A percentile compares a stretch with the other conserved stretches of the same genome.
These are phyloP conservation scores for Thamnaconus septentrionalis DNA, from an alignment of 2,113 vertebrate genomes.

Conservation along the genomic window DNA sequence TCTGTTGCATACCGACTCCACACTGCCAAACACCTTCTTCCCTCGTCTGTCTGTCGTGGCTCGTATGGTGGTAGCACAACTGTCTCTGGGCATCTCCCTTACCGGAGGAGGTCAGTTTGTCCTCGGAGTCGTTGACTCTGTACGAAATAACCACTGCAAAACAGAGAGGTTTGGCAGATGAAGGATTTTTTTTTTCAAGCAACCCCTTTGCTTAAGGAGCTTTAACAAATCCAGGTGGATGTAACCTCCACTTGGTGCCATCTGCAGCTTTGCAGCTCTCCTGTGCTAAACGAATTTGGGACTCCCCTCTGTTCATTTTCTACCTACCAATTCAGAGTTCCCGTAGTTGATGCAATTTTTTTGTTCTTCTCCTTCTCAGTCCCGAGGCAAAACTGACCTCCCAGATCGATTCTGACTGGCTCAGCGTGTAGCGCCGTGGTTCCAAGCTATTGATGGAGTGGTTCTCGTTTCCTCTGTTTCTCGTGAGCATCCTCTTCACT, in stretches of 20 bases:
- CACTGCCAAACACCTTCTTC: constrained; percentile 67
- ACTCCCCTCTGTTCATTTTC: no score
- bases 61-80: constrained; percentile 64
- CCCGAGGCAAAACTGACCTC: constrained; percentile 38
- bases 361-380: no score
- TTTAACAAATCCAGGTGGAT: constrained; percentile 25
- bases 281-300: no score
- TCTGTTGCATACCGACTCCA: constrained; percentile 61
- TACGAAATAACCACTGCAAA: neutral
- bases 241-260: constrained; percentile 13
- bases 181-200: constrained; percentile 10
- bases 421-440: constrained; percentile 74
- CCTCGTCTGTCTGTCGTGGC: constrained; percentile 60
- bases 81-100: constrained; percentile 57
- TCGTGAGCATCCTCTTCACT: constrained; percentile 64
- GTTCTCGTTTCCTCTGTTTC: constrained; percentile 72
- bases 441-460: constrained; percentile 73
- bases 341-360: no score
- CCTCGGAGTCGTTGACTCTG: constrained; percentile 27
- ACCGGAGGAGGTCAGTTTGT: constrained; percentile 52
- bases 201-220: constrained; percentile 35
- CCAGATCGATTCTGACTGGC: constrained; percentile 65
- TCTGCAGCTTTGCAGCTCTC: no score
- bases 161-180: neutral
- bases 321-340: no score